Evolutionary conservation across 64 coral and sea anemone genomes (phyloP), one percentile per base, ranked within the genome.

Genomic region (Porites lutea): DNA sequence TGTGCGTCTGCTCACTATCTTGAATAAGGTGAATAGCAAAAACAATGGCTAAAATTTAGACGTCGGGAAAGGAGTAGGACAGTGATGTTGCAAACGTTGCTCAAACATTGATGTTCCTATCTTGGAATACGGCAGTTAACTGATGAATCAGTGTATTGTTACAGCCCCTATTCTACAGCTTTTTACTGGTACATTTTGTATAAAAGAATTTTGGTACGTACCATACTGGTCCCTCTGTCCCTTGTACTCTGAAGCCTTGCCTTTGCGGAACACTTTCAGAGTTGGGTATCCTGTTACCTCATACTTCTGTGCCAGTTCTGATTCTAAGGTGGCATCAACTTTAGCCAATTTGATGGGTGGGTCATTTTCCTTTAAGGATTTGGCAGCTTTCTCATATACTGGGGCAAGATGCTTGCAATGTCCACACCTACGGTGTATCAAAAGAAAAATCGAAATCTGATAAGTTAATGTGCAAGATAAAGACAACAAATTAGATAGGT

Each of bases 321-420:
- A 15, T 1, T 94, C 94, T 5, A 80, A 48, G 13, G 94, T 96
- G 2, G 94, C 94, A 89, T 99, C 94, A 57, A 99, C 97, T 88
- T 96, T 99, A 13, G 97, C 97, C 65, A 99, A 74, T 18, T 79
- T 72, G 22, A 99, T 99, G 74, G 97, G 97, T 81, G 97, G 97
- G 59, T 99, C 94, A 89, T 96, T 96, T 14, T 94, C 77, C 27
- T 99, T 91, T 60, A 99, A 74, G 59, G 88, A 70, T 71, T 99
- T 89, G 82, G 97, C 97, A 58, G 97, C 97, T 86, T 96, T 99
- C 72, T 99, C 97, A 54, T 99, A 99, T 74, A 96, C 94, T 80
- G 97, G 97, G 16, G 97, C 97, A 70, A 99, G 97, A 18, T 66
- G 58, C 57, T 99, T 99, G 61, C 97, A 99, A 71, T 99, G 97